Base-by-base conservation (phyloP, 1,140 invertebrate genomes). In the Bombus pascuorum region DNA sequence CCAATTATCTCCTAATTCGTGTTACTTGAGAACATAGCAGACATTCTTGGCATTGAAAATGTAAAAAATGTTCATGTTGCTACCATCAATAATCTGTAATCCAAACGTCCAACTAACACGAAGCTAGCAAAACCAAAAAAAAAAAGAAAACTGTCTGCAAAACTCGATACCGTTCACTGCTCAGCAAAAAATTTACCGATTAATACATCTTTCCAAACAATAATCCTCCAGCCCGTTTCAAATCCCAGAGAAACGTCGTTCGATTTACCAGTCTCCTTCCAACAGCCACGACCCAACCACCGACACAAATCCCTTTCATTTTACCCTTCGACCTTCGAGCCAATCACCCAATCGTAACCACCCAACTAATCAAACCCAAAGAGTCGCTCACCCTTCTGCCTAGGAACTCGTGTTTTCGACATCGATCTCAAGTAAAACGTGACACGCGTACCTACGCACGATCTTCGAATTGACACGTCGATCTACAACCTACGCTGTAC, bases 331-430 rank as follows among this genome's bases (percentile, higher is more conserved):
- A 53, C 44, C 15, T 66, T 22, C 59, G 15, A 32, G 2, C 8
- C 68, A 68, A 83, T 83, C 72, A 32, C 32, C 28, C 28, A 59
- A n/a, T 32, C 72, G 59, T 44, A 47, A 75, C 62, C 62, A 74
- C 34, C 74, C 62, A 37, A 39, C 59, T 83, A 83, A 77, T 77
- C 81, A 44, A 66, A 74, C 42, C n/a, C 47, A 66, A 75, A 37
- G 73, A 57, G 68, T 44, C 65, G 37, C 25, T 70, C 3, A 15
- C 22, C 34, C 47, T 53, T 53, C 18, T 22, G 18, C 47, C 25
- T 12, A 13, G n/a, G 68, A 59, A 81, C 10, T 22, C 70, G 25
- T 77, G 47, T 66, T 47, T 15, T n/a, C 25, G 42, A 22, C 53
- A 76, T 66, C 72, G 42, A 76, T 76, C 57, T 32, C 44, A 18